Conservation (phyloP, 1,140 invertebrate species). For the Mercenaria mercenaria region DNA sequence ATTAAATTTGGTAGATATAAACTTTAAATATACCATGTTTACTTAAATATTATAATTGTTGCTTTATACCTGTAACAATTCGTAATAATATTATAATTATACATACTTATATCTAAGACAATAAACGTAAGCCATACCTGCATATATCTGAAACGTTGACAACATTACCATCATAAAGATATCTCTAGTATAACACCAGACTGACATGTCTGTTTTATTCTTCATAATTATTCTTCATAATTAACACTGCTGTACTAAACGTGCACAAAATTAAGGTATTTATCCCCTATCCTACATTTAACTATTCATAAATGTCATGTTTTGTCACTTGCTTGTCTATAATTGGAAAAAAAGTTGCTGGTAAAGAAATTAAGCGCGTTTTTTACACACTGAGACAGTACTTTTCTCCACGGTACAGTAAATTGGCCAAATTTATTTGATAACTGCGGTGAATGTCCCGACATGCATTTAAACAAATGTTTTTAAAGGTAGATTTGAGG, state of each 20-base stretch:
- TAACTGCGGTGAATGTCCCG: too few relatives aligned
- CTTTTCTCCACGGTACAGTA: not conserved
- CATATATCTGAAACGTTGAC: not conserved
- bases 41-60: too few relatives aligned
- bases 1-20: too few relatives aligned
- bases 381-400: not conserved
- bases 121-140: not conserved
- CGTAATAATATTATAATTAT: too few relatives aligned
- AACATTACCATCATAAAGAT: not conserved
- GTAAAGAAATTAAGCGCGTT: not conserved
- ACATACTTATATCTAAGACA: too few relatives aligned
- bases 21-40: too few relatives aligned
- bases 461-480: too few relatives aligned
- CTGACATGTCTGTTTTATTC: not conserved
- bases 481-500: too few relatives aligned
- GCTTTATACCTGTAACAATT: too few relatives aligned
- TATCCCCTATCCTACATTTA: not conserved
- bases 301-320: not conserved
- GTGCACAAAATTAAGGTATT: not conserved
- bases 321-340: not conserved
- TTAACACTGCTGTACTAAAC: not conserved
- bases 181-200: not conserved
- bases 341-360: conserved; percentile 14
- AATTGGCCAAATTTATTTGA: too few relatives aligned
- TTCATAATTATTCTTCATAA: not conserved